phyloP scores from a whole-genome alignment of 2,797 vertebrate species.

The Pristis pectinata region DNA sequence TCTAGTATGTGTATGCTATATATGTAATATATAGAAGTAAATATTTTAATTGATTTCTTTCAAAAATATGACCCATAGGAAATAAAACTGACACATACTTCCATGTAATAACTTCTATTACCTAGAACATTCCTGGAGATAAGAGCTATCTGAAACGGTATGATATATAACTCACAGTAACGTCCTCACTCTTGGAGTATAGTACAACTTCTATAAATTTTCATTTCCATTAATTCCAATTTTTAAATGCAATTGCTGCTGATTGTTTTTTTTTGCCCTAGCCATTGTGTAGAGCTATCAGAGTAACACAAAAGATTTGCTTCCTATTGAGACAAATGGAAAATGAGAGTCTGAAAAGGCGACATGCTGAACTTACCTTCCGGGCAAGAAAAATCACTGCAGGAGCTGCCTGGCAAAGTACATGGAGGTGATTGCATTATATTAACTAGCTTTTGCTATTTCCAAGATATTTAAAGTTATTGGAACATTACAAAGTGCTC shows the following conservation, averaged over 20 bases:
- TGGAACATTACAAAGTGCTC: conserved; percentile 21
- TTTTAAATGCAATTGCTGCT: conserved; percentile 9
- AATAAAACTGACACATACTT: background rate
- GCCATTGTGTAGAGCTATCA: background rate
- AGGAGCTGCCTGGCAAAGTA: background rate
- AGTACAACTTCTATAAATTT: conserved; percentile 26
- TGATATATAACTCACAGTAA: background rate
- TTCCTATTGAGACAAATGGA: conserved; percentile 37
- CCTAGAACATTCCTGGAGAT: background rate
- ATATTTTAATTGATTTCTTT: background rate
- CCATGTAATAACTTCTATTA: background rate
- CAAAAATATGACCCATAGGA: background rate
- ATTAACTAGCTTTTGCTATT: conserved; percentile 22
- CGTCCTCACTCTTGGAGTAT: background rate
- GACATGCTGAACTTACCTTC: conserved; percentile 25
- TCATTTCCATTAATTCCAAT: conserved; percentile 18
- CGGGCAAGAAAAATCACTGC: conserved; percentile 6
- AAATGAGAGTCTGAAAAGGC: conserved; percentile 13
- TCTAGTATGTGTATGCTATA: background rate
- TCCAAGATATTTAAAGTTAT: conserved; percentile 15
- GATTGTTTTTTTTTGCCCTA: background rate
- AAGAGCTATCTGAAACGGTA: background rate
- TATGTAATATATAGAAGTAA: background rate
- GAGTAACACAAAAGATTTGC: background rate
- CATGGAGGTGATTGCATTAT: conserved; percentile 13